Evolutionary conservation across 2,888 invertebrate species (phyloP).

Genomic region (Platynereis dumerilii): DNA sequence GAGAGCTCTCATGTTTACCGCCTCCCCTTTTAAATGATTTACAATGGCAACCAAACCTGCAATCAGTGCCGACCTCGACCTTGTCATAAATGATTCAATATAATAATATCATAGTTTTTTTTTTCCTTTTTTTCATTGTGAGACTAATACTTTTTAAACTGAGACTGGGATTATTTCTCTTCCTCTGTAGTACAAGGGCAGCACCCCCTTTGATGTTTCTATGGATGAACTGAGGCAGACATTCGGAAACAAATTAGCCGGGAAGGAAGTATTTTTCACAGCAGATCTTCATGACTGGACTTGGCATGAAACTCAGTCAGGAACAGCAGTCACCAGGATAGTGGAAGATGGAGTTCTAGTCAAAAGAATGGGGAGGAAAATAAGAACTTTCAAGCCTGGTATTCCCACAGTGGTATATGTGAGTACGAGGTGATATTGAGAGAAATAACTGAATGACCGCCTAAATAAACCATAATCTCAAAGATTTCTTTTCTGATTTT

Average conservation of each 20-base stretch:
- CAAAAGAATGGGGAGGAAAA: slow-evolving; percentile 84
- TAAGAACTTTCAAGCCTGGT: slow-evolving; percentile 86
- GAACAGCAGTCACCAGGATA: slow-evolving; percentile 85
- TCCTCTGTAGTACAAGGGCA: slow-evolving; percentile 76
- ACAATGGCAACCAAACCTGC: no score
- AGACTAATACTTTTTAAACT: no score
- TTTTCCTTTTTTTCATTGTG: no score
- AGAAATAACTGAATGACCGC: neutral
- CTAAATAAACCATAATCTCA: no score
- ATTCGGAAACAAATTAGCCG: slow-evolving; percentile 35
- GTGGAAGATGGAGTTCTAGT: slow-evolving; percentile 86
- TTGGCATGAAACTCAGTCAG: slow-evolving; percentile 65
- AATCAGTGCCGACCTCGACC: no score
- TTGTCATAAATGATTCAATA: no score
- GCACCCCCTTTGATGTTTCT: slow-evolving; percentile 85
- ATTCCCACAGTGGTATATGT: slow-evolving; percentile 89
- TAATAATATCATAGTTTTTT: no score
- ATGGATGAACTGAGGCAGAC: slow-evolving; percentile 74
- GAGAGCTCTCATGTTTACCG: no score
- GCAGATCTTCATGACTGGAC: slow-evolving; percentile 59
- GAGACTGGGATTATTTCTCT: no score
- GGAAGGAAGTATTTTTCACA: slow-evolving; percentile 55
- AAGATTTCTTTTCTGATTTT: no score
- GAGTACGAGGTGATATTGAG: no score
- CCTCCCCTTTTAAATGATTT: no score